Conservation (phyloP, 2,797 vertebrate genomes). For the Tarsius wallacei region DNA sequence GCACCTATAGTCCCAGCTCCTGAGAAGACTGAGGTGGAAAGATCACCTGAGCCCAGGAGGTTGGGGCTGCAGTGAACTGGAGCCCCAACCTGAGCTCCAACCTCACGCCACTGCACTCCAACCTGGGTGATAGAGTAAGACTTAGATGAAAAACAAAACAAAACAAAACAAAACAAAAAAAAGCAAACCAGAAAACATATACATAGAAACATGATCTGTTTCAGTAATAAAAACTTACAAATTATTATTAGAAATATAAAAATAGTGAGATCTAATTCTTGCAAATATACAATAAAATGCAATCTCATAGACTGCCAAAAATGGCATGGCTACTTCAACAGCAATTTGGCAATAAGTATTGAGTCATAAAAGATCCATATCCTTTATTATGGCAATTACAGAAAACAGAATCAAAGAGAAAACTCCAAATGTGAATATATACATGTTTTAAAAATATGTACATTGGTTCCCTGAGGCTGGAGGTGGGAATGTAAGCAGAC, state of each 20-base stretch:
- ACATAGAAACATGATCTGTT: background rate
- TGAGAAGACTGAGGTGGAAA: too few species aligned
- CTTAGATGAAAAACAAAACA: too few species aligned
- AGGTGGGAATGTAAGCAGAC: background rate
- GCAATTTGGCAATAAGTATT: background rate
- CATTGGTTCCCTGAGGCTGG: background rate
- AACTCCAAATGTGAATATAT: background rate
- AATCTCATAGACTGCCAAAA: background rate
- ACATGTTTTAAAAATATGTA: too few species aligned
- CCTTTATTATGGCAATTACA: background rate
- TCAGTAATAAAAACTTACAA: background rate
- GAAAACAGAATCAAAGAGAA: conserved; percentile 19
- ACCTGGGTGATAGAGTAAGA: too few species aligned
- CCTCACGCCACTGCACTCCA: too few species aligned
- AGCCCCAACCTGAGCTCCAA: too few species aligned
- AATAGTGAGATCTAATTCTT: background rate
- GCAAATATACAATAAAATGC: too few species aligned
- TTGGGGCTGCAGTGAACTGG: too few species aligned
- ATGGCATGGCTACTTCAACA: background rate
- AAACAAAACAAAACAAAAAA: background rate
- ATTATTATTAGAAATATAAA: background rate
- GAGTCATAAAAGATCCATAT: background rate
- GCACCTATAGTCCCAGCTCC: too few species aligned
- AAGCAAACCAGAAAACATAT: background rate
- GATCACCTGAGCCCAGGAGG: too few species aligned